Base-by-base conservation (phyloP, 2,113 vertebrate species). In the Ctenomys sociabilis region DNA sequence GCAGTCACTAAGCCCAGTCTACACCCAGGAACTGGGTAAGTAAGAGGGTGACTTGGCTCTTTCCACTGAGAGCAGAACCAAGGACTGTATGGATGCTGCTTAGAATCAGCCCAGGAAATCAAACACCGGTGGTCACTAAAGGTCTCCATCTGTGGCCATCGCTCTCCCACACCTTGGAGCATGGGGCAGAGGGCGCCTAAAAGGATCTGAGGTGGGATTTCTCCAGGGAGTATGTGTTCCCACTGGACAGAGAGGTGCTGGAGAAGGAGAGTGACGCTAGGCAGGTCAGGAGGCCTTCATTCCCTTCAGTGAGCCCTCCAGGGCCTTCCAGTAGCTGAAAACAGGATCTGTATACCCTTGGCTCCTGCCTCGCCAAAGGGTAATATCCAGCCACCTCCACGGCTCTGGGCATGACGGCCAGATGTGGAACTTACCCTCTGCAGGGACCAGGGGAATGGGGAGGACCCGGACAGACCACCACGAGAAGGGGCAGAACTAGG, bases 371-470 rank as follows among this genome's bases (percentile, higher is more conserved):
- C 6, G 17, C n/a, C 3, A 54, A 81, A 30, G 37, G n/a, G 45
- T 16, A 14, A n/a, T 22, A 3, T 61, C 52, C 2, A 1, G 9
- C 81, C 49, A 35, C 32, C 28, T 54, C 7, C 14, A 6, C 30
- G 43, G 52, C 26, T 49, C 43, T 59, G 32, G 70, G 21, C 43
- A 22, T 12, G 3, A 64, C 2, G 11, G 26, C 35, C 19, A 6
- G 1, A n/a, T 78, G n/a, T 30, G 4, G 11, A 77, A 32, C 35
- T 22, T 63, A 83, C 3, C 43, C 49, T 61, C 85, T 57, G 72
- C 22, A n/a, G 17, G 30, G 30, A 35, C 37, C 63, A 4, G 40
- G 2, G 0, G 7, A 5, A 1, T 7, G 32, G 24, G 6, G 9
- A 32, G 12, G 81, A 35, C n/a, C 28, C 49, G 57, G 16, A 75